These are phyloP conservation scores for Cebus imitator DNA, from an alignment of 2,113 vertebrate genomes.

Conservation along the genomic window DNA sequence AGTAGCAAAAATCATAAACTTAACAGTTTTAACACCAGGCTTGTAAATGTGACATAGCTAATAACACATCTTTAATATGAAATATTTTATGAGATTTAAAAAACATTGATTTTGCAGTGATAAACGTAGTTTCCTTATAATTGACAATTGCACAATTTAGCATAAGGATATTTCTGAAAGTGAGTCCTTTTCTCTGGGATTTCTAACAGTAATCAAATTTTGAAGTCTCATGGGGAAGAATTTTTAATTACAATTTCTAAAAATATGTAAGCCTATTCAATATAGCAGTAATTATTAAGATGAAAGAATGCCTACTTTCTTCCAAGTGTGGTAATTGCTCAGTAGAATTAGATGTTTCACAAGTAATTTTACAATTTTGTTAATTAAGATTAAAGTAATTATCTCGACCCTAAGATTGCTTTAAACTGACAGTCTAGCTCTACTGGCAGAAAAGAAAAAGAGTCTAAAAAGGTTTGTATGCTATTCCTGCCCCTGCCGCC, in stretches of 20 bases:
- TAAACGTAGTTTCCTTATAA: neutral
- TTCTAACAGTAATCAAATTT: constrained; percentile 39
- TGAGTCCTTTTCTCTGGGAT: neutral
- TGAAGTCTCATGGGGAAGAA: constrained; percentile 27
- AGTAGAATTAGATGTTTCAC: constrained; percentile 29
- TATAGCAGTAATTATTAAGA: constrained; percentile 23
- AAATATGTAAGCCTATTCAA: constrained; percentile 11
- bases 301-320: constrained; percentile 22
- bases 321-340: neutral
- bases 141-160: neutral
- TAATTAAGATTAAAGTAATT: constrained; percentile 54
- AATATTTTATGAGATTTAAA: constrained; percentile 70
- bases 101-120: neutral
- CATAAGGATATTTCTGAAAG: neutral
- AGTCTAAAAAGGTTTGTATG: neutral
- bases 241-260: constrained; percentile 51
- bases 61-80: constrained; percentile 59
- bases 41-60: constrained; percentile 81
- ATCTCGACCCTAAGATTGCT: constrained; percentile 4
- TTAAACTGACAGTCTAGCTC: constrained; percentile 4
- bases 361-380: constrained; percentile 55
- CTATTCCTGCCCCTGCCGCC: neutral
- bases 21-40: constrained; percentile 77
- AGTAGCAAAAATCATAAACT: constrained; percentile 34
- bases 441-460: neutral